Conservation (phyloP, 2,888 invertebrate genomes). For the Himalopsyche japonica region DNA sequence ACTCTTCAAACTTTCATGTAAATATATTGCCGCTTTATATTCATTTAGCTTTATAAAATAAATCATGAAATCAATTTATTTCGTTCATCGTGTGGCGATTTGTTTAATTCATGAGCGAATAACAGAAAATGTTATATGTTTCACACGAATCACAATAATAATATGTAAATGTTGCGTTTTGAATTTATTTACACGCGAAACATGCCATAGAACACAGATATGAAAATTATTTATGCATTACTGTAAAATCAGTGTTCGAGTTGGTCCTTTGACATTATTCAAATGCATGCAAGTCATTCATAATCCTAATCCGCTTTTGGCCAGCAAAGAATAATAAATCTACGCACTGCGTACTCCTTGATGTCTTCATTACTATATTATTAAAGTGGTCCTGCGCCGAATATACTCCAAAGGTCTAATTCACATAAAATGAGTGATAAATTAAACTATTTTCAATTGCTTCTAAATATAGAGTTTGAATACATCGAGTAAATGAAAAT, state of each 20-base stretch:
- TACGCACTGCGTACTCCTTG: neutral
- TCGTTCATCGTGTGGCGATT: neutral
- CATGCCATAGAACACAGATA: neutral
- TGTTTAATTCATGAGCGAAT: neutral
- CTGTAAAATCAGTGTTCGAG: neutral
- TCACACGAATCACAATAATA: neutral
- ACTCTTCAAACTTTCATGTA: neutral
- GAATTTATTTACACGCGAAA: neutral
- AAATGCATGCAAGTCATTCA: slow-evolving; percentile 13
- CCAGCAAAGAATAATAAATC: slow-evolving; percentile 4
- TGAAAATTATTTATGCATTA: neutral
- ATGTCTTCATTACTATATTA: slow-evolving; percentile 35
- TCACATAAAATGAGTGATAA: neutral
- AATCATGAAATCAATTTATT: neutral
- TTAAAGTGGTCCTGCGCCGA: slow-evolving; percentile 27
- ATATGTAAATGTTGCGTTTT: neutral
- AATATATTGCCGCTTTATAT: neutral
- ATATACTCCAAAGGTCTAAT: neutral
- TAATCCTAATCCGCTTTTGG: neutral
- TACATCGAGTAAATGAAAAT: too few relatives aligned
- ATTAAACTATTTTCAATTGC: neutral
- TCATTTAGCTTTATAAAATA: neutral
- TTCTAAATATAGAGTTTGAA: neutral
- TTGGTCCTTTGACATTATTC: slow-evolving; percentile 2
- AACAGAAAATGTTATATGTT: neutral